Conservation (phyloP, 1,140 invertebrate genomes). For the Macrocentrus cingulum region DNA sequence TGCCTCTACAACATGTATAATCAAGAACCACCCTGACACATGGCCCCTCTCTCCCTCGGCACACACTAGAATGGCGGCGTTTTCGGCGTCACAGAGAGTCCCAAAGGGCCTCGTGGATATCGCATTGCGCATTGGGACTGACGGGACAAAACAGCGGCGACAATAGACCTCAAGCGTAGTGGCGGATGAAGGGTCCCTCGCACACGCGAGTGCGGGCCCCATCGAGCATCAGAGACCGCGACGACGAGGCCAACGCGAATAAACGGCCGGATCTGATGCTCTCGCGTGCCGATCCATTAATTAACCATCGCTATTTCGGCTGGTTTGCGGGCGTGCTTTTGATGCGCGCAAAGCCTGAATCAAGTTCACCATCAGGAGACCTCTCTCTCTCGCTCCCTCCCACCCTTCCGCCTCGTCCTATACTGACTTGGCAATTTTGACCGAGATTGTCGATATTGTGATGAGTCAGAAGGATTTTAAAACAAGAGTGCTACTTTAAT, state of each 20-base stretch:
- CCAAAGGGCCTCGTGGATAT: constrained; percentile 55
- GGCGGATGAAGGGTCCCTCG: background rate
- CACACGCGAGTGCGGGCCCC: constrained; percentile 19
- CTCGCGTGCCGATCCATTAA: constrained; percentile 54
- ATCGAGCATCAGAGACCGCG: too few relatives aligned
- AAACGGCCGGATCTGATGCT: constrained; percentile 28
- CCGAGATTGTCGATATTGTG: background rate
- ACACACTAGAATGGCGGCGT: constrained; percentile 19
- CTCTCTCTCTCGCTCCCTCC: too few relatives aligned
- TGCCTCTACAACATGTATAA: too few relatives aligned
- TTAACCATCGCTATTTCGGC: constrained; percentile 50
- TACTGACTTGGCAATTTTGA: too few relatives aligned
- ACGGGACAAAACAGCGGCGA: constrained; percentile 56
- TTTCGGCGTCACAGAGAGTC: constrained; percentile 28
- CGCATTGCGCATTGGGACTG: constrained; percentile 55
- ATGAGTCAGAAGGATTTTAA: too few relatives aligned
- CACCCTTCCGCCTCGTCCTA: too few relatives aligned
- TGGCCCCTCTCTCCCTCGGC: constrained; percentile 3
- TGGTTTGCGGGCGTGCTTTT: constrained; percentile 1
- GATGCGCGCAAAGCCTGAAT: background rate
- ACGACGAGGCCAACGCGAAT: background rate
- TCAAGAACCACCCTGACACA: constrained; percentile 7
- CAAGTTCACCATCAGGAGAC: too few relatives aligned
- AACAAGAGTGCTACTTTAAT: too few relatives aligned
- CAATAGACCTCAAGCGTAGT: constrained; percentile 42